Conservation (phyloP, 2,888 invertebrate genomes). For the Petrolisthes cinctipes region DNA sequence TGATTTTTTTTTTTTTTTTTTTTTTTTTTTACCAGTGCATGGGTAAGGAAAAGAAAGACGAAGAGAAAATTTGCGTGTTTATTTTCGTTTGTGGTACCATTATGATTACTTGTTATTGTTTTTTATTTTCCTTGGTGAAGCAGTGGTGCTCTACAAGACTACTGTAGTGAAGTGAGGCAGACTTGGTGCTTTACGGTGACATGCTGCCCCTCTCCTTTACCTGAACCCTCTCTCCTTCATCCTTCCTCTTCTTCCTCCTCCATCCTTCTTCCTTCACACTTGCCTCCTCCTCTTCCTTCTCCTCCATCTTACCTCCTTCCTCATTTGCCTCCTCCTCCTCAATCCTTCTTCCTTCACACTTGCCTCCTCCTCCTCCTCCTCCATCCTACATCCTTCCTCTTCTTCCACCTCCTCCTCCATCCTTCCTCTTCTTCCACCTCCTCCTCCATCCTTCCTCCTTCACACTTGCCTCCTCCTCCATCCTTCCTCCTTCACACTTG, state of each 20-base stretch:
- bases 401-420: not conserved
- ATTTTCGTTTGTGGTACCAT: not conserved
- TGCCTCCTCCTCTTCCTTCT: too few species aligned
- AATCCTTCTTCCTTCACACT: too few species aligned
- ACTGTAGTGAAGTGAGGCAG: not conserved
- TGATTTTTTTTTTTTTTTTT: not conserved
- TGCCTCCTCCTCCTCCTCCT: too few species aligned
- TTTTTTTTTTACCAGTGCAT: not conserved
- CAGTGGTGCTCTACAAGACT: not conserved
- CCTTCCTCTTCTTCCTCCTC: not conserved
- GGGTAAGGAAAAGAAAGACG: not conserved
- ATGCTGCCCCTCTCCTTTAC: not conserved
- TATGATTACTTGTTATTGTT: conserved; percentile 3
- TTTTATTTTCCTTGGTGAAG: not conserved
- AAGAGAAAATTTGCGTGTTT: not conserved
- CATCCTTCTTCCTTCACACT: too few species aligned
- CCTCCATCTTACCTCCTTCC: too few species aligned
- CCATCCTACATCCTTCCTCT: not conserved
- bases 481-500: too few species aligned
- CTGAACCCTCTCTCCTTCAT: not conserved
- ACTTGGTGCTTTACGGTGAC: not conserved
- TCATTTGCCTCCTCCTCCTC: too few species aligned
- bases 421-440: too few species aligned
- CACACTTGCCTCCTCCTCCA: not conserved
- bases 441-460: not conserved